Percentiles rank a stretch among this genome's conserved stretches.
These are phyloP conservation scores for Drosophila malerkotliana DNA, from an alignment of 1,140 invertebrate genomes.

Conservation along the genomic window DNA sequence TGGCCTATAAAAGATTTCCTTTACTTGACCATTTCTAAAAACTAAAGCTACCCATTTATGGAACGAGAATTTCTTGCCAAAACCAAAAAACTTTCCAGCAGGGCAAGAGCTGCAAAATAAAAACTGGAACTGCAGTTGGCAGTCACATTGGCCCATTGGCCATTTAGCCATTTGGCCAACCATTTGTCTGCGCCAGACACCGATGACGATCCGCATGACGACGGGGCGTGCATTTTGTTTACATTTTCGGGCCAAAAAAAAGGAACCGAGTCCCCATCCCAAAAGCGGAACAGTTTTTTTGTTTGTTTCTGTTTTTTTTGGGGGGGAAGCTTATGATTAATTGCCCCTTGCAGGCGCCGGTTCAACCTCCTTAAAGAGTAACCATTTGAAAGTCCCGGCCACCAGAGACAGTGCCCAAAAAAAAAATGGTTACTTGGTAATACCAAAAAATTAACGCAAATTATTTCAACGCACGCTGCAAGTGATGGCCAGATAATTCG, in stretches of 20 bases:
- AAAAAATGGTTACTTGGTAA: slow-evolving; percentile 37
- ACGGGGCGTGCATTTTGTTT: slow-evolving; percentile 76
- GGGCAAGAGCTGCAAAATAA: neutral
- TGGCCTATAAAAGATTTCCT: slow-evolving; percentile 32
- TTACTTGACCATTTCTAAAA: slow-evolving; percentile 37
- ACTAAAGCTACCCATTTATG: slow-evolving; percentile 48
- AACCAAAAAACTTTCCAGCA: slow-evolving; percentile 16
- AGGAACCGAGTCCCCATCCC: slow-evolving; percentile 1
- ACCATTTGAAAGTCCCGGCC: slow-evolving; percentile 36
- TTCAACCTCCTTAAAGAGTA: slow-evolving; percentile 25
- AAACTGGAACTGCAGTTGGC: slow-evolving; percentile 63
- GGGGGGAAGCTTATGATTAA: slow-evolving; percentile 75
- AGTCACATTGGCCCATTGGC: slow-evolving; percentile 67
- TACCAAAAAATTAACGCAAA: slow-evolving; percentile 62
- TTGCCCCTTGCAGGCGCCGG: slow-evolving; percentile 68
- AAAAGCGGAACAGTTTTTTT: slow-evolving; percentile 21
- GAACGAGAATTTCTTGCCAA: slow-evolving; percentile 71
- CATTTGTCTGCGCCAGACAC: slow-evolving; percentile 77
- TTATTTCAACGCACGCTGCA: slow-evolving; percentile 69
- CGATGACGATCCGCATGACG: slow-evolving; percentile 53
- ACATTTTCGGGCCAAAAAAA: slow-evolving; percentile 54
- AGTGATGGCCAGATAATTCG: slow-evolving; percentile 52
- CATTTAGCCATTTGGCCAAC: slow-evolving; percentile 72
- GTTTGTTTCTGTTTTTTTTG: slow-evolving; percentile 9
- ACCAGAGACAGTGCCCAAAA: slow-evolving; percentile 12